Conservation (phyloP, 2,797 vertebrate genomes). For the Chiroxiphia lanceolata region DNA sequence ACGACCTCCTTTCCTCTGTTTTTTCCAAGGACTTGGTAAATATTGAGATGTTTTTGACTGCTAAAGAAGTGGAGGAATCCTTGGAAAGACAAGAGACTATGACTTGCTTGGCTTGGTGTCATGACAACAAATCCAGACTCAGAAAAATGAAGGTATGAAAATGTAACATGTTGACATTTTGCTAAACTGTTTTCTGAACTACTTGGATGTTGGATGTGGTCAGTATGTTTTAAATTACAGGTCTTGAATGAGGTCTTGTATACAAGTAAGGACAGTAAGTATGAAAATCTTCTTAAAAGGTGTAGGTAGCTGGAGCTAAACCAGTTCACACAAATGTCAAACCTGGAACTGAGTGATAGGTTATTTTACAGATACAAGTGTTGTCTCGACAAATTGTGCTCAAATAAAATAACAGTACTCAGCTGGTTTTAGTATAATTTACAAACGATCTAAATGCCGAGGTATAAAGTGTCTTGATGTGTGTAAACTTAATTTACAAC, state of each 20-base stretch:
- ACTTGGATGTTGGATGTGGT: background rate
- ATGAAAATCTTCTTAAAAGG: background rate
- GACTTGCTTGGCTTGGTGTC: slow-evolving; percentile 98
- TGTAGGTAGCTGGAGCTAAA: background rate
- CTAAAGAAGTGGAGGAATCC: slow-evolving; percentile 98
- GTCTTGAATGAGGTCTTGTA: background rate
- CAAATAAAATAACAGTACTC: background rate
- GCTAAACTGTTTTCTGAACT: background rate
- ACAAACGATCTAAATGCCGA: background rate
- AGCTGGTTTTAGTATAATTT: background rate
- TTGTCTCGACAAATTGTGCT: background rate
- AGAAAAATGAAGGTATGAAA: slow-evolving; percentile 96
- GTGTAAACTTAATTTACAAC: background rate
- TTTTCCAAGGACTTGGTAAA: slow-evolving; percentile 92
- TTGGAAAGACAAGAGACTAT: slow-evolving; percentile 96
- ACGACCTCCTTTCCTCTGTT: background rate
- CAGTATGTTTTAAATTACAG: background rate
- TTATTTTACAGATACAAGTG: background rate
- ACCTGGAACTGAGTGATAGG: background rate
- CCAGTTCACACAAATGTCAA: background rate
- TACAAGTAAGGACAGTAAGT: background rate
- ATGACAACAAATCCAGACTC: slow-evolving; percentile 98
- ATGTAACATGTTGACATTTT: background rate
- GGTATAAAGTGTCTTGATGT: background rate
- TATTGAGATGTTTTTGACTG: slow-evolving; percentile 99